phyloP scores from a whole-genome alignment of 2,797 vertebrate genomes.

The Gymnocypris eckloni region DNA sequence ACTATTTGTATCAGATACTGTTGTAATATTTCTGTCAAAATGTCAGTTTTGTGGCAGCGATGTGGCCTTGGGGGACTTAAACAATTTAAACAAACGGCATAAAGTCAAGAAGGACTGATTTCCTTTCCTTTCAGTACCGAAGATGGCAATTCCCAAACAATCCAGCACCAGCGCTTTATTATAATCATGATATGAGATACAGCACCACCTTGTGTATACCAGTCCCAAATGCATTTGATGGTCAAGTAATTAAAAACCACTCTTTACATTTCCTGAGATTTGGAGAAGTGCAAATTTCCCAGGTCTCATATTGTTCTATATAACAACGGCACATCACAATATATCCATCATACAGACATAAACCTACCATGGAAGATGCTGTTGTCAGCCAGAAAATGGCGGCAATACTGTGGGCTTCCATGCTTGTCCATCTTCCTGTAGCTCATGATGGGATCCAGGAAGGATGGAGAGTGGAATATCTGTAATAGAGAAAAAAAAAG shows the following conservation, averaged over 20 bases:
- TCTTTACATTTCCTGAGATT: background rate
- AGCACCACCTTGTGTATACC: constrained; percentile 51
- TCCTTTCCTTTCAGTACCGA: background rate
- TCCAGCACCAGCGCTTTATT: background rate
- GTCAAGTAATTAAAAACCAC: background rate
- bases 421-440: constrained; percentile 83
- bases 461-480: background rate
- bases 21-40: background rate
- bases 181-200: constrained; percentile 23
- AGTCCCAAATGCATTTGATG: background rate
- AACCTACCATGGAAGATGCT: constrained; percentile 90
- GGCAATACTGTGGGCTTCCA: constrained; percentile 85
- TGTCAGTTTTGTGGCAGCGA: background rate
- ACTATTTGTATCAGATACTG: background rate
- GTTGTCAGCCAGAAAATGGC: constrained; percentile 95
- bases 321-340: background rate
- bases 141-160: background rate
- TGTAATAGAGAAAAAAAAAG: constrained; percentile 2
- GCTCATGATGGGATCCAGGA: constrained; percentile 77
- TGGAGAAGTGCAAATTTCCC: background rate
- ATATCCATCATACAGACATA: constrained; percentile 5
- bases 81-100: constrained; percentile 31
- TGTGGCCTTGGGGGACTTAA: background rate
- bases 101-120: background rate
- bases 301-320: background rate